phyloP scores from a whole-genome alignment of 2,888 invertebrate genomes.

The Gortyna flavago region DNA sequence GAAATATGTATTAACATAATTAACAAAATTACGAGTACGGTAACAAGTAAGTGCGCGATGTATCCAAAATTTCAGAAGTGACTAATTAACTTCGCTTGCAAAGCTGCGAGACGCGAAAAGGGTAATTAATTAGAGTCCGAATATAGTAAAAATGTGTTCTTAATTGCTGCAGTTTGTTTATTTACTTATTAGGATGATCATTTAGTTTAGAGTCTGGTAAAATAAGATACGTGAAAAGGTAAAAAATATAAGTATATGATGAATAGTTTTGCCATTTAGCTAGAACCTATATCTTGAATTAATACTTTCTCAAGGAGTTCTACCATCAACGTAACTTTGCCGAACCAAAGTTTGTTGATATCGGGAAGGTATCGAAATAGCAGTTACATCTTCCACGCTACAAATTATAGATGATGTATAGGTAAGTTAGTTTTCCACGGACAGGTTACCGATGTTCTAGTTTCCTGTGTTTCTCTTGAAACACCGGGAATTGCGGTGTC shows the following conservation, averaged over 20 bases:
- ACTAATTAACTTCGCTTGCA: constrained; percentile 47
- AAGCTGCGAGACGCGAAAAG: constrained; percentile 43
- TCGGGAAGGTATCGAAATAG: background rate
- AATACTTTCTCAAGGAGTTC: background rate
- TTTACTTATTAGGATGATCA: constrained; percentile 20
- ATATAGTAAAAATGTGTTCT: constrained; percentile 35
- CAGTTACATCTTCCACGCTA: background rate
- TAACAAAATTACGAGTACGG: constrained; percentile 13
- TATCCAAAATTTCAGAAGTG: constrained; percentile 23
- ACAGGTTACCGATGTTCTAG: constrained; percentile 46
- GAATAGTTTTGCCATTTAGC: too few species aligned
- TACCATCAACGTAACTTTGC: background rate
- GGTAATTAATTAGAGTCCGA: constrained; percentile 51
- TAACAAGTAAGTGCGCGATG: constrained; percentile 8
- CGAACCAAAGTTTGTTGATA: too few species aligned
- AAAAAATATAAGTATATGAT: too few species aligned
- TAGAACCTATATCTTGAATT: background rate
- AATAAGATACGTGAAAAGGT: background rate
- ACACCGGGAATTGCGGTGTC: constrained; percentile 61
- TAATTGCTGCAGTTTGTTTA: constrained; percentile 25
- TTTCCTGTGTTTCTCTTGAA: constrained; percentile 42
- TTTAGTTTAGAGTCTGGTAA: constrained; percentile 7
- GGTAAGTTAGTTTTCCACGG: constrained; percentile 42
- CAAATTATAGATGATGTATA: constrained; percentile 28
- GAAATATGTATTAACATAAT: background rate